A percentile compares a stretch with the other conserved stretches of the same genome.
phyloP scores from a whole-genome alignment of 2,888 invertebrate genomes.

The Kuschelorhynchus macadamiae region DNA sequence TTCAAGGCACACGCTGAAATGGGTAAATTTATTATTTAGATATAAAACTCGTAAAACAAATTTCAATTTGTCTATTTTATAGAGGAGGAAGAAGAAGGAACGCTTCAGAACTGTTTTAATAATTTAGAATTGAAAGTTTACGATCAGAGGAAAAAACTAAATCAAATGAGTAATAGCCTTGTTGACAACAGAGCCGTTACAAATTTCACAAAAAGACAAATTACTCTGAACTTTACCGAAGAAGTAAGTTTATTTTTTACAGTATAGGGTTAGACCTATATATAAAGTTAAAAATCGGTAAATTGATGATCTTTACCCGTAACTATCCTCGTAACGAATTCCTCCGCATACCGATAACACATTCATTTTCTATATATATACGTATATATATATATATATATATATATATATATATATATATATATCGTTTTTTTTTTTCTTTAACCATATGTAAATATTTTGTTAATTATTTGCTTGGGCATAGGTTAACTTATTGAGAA shows the following conservation, averaged over 20 bases:
- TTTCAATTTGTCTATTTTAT: slow-evolving; percentile 51
- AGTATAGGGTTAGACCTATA: too few species aligned
- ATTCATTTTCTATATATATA: too few species aligned
- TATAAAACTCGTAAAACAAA: slow-evolving; percentile 50
- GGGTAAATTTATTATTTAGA: slow-evolving; percentile 55
- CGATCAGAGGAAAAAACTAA: slow-evolving; percentile 46
- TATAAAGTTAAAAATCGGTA: too few species aligned
- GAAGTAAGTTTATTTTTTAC: slow-evolving; percentile 15
- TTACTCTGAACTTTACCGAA: slow-evolving; percentile 11
- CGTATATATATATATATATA: too few species aligned
- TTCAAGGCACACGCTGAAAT: slow-evolving; percentile 53
- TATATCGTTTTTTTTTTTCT: too few species aligned
- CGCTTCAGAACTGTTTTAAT: slow-evolving; percentile 54
- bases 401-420: too few species aligned
- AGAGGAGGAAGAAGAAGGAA: slow-evolving; percentile 48
- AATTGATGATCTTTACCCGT: too few species aligned
- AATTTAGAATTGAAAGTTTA: slow-evolving; percentile 54
- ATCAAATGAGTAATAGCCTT: slow-evolving; percentile 37
- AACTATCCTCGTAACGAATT: too few species aligned
- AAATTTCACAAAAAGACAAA: slow-evolving; percentile 20
- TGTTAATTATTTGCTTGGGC: too few species aligned
- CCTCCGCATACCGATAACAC: too few species aligned
- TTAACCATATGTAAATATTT: too few species aligned
- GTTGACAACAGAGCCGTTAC: slow-evolving; percentile 5
- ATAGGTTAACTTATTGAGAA: too few species aligned